phyloP scores from a whole-genome alignment of 2,113 vertebrate species.

The Cairina moschata region DNA sequence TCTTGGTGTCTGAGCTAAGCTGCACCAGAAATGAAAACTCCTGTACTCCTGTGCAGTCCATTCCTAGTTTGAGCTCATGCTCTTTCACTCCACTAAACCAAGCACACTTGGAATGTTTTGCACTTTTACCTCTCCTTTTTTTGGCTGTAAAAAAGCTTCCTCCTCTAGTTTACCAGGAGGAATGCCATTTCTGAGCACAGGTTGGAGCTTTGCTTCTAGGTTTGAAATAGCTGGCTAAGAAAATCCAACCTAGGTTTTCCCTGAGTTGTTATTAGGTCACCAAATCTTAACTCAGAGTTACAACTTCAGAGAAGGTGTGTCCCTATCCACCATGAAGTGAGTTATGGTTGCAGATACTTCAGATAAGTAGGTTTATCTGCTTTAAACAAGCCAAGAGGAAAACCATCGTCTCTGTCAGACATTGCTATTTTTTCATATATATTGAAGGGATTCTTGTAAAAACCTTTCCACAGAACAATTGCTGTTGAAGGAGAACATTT shows the following conservation, averaged over 20 bases:
- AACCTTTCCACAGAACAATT: background rate
- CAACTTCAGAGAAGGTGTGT: background rate
- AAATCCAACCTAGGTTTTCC: background rate
- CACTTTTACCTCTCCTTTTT: background rate
- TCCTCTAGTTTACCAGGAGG: background rate
- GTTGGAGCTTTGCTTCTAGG: constrained; percentile 3
- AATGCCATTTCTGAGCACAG: background rate
- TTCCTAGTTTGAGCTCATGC: background rate
- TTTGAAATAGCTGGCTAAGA: background rate
- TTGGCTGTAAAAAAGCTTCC: background rate
- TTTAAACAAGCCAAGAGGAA: background rate
- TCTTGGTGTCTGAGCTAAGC: background rate
- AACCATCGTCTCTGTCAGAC: background rate
- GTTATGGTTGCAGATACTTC: background rate
- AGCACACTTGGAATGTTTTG: background rate
- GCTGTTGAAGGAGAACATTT: background rate
- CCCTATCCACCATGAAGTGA: background rate
- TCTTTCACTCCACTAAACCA: background rate
- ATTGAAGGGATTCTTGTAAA: background rate
- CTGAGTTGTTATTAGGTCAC: constrained; percentile 1
- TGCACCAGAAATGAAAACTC: background rate
- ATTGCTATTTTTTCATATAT: background rate
- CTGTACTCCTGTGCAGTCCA: background rate
- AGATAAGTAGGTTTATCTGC: constrained; percentile 1
- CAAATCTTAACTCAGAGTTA: background rate